These are phyloP conservation scores for Plutomurus gul DNA, from an alignment of 1,140 invertebrate species.

Conservation along the genomic window DNA sequence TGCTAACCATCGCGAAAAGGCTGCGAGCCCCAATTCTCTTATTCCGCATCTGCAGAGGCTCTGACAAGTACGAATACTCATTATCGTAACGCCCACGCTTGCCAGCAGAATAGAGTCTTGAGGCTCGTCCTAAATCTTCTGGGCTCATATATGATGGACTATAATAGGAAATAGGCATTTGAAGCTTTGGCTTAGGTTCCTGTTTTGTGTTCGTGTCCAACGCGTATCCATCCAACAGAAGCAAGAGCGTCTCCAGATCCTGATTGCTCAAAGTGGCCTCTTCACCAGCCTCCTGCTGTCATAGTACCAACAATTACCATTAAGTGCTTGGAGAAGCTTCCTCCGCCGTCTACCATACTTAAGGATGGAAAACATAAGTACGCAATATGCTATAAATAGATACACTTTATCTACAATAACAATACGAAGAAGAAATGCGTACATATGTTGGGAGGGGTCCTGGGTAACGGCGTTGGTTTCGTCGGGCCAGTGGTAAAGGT, in stretches of 20 bases:
- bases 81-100: background rate
- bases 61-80: background rate
- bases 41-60: constrained; percentile 8
- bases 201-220: background rate
- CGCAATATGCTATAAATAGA: background rate
- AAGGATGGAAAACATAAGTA: too few species aligned
- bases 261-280: constrained; percentile 32
- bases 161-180: background rate
- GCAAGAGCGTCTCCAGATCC: constrained; percentile 42
- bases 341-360: too few species aligned
- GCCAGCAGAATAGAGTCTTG: constrained; percentile 11
- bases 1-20: background rate
- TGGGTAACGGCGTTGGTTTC: background rate
- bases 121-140: constrained; percentile 20
- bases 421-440: background rate
- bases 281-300: background rate
- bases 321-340: too few species aligned
- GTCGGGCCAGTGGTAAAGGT: background rate
- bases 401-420: background rate
- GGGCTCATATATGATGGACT: constrained; percentile 30
- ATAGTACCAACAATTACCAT: background rate
- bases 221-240: constrained; percentile 46
- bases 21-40: constrained; percentile 31
- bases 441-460: background rate
- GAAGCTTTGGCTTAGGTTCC: background rate